phyloP scores from a whole-genome alignment of 2,797 vertebrate species.

The Octomys mimax region DNA sequence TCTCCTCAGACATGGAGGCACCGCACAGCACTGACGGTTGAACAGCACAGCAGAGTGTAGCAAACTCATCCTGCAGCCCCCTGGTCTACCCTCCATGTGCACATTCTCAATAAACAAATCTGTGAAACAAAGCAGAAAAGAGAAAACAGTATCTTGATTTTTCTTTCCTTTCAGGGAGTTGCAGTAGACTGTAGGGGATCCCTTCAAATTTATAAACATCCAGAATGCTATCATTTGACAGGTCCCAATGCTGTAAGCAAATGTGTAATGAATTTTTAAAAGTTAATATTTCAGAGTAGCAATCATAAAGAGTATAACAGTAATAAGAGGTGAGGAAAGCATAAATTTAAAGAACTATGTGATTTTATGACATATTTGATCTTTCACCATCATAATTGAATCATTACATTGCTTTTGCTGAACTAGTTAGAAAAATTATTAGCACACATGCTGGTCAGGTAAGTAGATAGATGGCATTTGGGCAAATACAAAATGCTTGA shows the following conservation, averaged over 20 bases:
- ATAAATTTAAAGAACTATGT: constrained; percentile 51
- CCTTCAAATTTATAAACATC: constrained; percentile 47
- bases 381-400: constrained; percentile 5
- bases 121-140: constrained; percentile 69
- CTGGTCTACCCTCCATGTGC: constrained; percentile 79
- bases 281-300: constrained; percentile 66
- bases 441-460: constrained; percentile 48
- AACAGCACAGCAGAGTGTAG: constrained; percentile 66
- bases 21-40: constrained; percentile 65
- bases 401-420: constrained; percentile 65
- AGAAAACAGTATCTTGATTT: constrained; percentile 83
- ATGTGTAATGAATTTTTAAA: constrained; percentile 39
- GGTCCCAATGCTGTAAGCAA: not conserved
- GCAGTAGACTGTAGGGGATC: constrained; percentile 59
- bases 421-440: constrained; percentile 59
- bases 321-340: not conserved
- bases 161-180: constrained; percentile 77
- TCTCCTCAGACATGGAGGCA: constrained; percentile 79
- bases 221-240: constrained; percentile 67
- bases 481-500: constrained; percentile 54
- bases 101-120: constrained; percentile 57
- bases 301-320: constrained; percentile 34
- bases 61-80: constrained; percentile 63
- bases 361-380: constrained; percentile 48
- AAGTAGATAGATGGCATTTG: constrained; percentile 20